A percentile compares a stretch with the other conserved stretches of the same genome.
phyloP scores from a whole-genome alignment of 1,140 invertebrate genomes.

The Drosophila grimshawi region DNA sequence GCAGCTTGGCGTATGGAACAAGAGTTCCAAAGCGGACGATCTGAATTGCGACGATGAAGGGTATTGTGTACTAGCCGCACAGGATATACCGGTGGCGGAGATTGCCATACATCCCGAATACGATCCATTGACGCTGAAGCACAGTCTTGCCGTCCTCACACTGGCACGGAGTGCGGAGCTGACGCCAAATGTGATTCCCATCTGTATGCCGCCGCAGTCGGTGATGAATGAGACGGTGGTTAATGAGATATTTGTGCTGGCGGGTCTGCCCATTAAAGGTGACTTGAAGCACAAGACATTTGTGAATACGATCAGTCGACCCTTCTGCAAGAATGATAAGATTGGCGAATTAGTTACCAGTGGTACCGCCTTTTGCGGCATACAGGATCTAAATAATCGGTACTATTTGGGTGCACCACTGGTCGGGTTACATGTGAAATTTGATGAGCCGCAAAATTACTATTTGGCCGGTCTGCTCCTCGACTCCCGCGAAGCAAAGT shows the following conservation, averaged over 20 bases:
- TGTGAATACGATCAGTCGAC: conserved; percentile 57
- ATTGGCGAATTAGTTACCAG: conserved; percentile 40
- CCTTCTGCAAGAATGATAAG: conserved; percentile 37
- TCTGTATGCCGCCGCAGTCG: conserved; percentile 61
- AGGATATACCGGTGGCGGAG: conserved; percentile 58
- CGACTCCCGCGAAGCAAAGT: conserved; percentile 30
- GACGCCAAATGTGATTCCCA: conserved; percentile 55
- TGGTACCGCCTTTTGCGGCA: conserved; percentile 57
- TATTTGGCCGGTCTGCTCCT: conserved; percentile 61
- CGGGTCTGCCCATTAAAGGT: conserved; percentile 37
- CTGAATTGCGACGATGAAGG: conserved; percentile 47
- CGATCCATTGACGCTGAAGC: conserved; percentile 58
- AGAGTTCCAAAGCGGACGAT: conserved; percentile 28
- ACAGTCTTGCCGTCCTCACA: conserved; percentile 61
- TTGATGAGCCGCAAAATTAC: conserved; percentile 42
- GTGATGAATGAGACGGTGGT: conserved; percentile 51
- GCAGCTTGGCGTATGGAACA: conserved; percentile 67
- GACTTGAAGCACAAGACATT: conserved; percentile 46
- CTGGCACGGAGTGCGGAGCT: conserved; percentile 52
- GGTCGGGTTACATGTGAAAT: conserved; percentile 60
- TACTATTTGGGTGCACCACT: conserved; percentile 57
- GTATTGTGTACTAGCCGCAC: conserved; percentile 60
- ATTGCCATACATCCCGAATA: conserved; percentile 69
- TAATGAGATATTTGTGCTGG: conserved; percentile 49
- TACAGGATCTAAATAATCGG: conserved; percentile 7